Percentiles rank a stretch among this genome's conserved stretches.
phyloP scores from a whole-genome alignment of 2,113 vertebrate species.

The Limanda limanda region DNA sequence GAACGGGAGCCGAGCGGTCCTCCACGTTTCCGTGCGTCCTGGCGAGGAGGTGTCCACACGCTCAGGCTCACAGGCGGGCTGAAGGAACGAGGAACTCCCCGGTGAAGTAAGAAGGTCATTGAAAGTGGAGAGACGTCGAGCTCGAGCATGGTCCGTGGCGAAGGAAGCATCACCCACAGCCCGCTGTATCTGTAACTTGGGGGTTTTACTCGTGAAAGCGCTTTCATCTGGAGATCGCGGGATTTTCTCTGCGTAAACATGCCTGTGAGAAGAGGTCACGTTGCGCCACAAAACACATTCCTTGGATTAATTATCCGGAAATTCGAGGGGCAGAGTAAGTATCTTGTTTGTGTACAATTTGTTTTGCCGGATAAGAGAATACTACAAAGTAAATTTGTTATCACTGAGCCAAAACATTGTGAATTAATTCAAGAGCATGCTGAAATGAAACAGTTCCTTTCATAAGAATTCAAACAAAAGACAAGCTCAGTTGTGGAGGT shows the following conservation, averaged over 20 bases:
- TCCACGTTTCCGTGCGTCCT: slow-evolving; percentile 72
- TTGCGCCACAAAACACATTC: slow-evolving; percentile 99
- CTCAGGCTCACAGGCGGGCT: slow-evolving; percentile 63
- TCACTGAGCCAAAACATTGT: neutral
- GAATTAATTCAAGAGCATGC: neutral
- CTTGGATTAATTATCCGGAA: slow-evolving; percentile 98
- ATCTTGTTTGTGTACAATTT: slow-evolving; percentile 43
- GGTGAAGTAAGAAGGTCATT: slow-evolving; percentile 65
- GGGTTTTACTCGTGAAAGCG: slow-evolving; percentile 73
- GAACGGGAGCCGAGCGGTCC: slow-evolving; percentile 73
- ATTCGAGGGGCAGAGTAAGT: slow-evolving; percentile 99
- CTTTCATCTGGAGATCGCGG: slow-evolving; percentile 70
- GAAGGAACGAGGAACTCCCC: slow-evolving; percentile 49
- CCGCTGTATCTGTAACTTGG: slow-evolving; percentile 86
- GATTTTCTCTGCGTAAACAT: slow-evolving; percentile 85
- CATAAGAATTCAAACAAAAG: neutral
- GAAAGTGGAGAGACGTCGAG: slow-evolving; percentile 68
- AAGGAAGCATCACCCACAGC: slow-evolving; percentile 76
- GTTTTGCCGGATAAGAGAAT: neutral
- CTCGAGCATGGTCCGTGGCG: slow-evolving; percentile 81
- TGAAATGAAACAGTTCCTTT: neutral
- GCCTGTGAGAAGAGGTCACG: slow-evolving; percentile 99
- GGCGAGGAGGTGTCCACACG: slow-evolving; percentile 70
- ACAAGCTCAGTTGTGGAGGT: neutral
- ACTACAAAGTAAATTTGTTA: neutral